Evolutionary conservation across 2,113 vertebrate genomes (phyloP).

Genomic region (Heteronetta atricapilla): DNA sequence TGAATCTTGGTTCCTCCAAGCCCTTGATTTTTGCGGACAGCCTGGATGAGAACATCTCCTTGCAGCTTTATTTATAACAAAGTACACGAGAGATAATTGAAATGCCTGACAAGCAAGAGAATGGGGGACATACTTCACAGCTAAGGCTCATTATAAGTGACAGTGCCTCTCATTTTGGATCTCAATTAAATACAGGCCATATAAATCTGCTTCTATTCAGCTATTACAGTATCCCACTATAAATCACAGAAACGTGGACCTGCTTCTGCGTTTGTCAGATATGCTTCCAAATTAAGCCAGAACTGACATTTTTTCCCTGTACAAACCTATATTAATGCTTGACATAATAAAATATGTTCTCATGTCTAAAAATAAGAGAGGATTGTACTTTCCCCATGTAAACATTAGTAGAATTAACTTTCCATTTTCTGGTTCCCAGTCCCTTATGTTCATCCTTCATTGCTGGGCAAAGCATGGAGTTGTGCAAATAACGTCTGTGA

Average conservation of each 20-base stretch:
- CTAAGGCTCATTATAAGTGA: not conserved
- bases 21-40: not conserved
- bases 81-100: slow-evolving; percentile 21
- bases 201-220: slow-evolving; percentile 6
- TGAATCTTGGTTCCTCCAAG: not conserved
- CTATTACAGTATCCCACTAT: not conserved
- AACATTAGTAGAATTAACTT: not conserved
- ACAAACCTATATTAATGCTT: not conserved
- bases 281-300: not conserved
- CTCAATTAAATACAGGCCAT: not conserved
- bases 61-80: slow-evolving; percentile 45
- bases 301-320: not conserved
- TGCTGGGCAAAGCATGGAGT: not conserved
- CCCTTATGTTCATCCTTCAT: not conserved
- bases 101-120: slow-evolving; percentile 37
- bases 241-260: not conserved
- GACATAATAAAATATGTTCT: not conserved
- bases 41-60: slow-evolving; percentile 1
- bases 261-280: not conserved
- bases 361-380: not conserved
- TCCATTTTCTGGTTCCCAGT: not conserved
- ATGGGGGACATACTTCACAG: slow-evolving; percentile 30
- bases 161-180: not conserved
- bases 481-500: not conserved
- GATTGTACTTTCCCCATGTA: not conserved